These are phyloP conservation scores for Isaurus tuberculatus DNA, from an alignment of 92 coral and sea anemone genomes.

Conservation along the genomic window DNA sequence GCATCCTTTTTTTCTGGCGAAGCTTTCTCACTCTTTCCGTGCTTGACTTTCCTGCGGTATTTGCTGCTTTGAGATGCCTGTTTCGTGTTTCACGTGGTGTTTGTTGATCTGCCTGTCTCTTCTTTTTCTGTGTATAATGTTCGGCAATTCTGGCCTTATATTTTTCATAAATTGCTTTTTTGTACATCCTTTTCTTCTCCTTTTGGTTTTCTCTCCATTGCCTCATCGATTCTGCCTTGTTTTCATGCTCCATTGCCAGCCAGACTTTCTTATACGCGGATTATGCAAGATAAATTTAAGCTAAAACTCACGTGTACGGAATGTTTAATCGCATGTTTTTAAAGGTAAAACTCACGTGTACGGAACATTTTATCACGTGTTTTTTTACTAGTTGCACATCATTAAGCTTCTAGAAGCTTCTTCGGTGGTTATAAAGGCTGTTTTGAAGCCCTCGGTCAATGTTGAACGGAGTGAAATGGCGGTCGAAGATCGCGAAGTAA, in stretches of 20 bases:
- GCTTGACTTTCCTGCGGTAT: constrained; percentile 16
- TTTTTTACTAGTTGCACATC: too few relatives aligned
- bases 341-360: too few relatives aligned
- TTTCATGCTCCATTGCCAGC: background rate
- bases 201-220: constrained; percentile 46
- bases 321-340: too few relatives aligned
- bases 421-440: too few relatives aligned
- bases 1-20: background rate
- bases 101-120: constrained; percentile 20
- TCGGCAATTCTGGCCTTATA: background rate
- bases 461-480: too few relatives aligned
- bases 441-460: too few relatives aligned
- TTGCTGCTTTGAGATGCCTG: constrained; percentile 14
- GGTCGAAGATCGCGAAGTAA: constrained; percentile 37
- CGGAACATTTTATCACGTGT: too few relatives aligned
- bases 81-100: constrained; percentile 17
- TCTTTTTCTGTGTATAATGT: constrained; percentile 18
- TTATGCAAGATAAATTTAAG: too few relatives aligned
- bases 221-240: constrained; percentile 37
- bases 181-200: constrained; percentile 39
- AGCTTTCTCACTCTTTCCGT: background rate
- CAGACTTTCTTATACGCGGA: too few relatives aligned
- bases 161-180: constrained; percentile 40
- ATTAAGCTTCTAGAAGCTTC: too few relatives aligned
- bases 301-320: too few relatives aligned